Evolutionary conservation across 2,797 vertebrate species (phyloP), one percentile per base, ranked within the genome.

Genomic region (Hozukius guyotensis): DNA sequence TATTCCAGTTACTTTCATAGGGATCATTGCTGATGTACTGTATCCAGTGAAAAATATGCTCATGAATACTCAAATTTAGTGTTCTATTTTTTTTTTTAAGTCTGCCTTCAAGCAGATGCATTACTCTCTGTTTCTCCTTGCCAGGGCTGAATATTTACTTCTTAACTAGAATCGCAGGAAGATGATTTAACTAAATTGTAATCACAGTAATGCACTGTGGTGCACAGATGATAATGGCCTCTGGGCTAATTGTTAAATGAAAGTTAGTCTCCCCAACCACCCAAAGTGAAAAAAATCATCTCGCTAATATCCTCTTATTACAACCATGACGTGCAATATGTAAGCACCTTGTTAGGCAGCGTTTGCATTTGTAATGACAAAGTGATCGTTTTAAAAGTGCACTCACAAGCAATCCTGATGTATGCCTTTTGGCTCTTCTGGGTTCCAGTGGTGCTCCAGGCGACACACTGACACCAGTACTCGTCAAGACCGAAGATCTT

Each of bases 391-490:
- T 60, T 25, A 64, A 84, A 55, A 85, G 60, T 77, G 68, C 73
- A 97, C 99, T 98, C 95, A 99, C 98, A 99, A 88, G 98, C 98
- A 0, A 99, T 98, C 86, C 97, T 96, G 87, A 99, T 97, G 0
- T 96, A 98, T 4, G 98, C 97, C 85, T 99, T 99, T 90, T 98
- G 98, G 94, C 98, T 99, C 95, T 99, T 99, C 92, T 98, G 98
- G 82, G 99, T 99, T 86, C 99, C 99, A 0, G 98, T 98, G 82
- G 97, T 97, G 95, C 99, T 99, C 99, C 99, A 99, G 38, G 99
- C 99, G 77, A 99, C 98, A 2, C 99, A 99, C 88, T 99, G 99
- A 93, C 99, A 99, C 99, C 98, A 99, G 95, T 97, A 99, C 87
- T 99, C 97, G 80, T 99, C 98, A 72, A 99, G 95, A 55, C 99